Conservation (phyloP, 2,113 vertebrate genomes). For the Ramphastos sulfuratus region DNA sequence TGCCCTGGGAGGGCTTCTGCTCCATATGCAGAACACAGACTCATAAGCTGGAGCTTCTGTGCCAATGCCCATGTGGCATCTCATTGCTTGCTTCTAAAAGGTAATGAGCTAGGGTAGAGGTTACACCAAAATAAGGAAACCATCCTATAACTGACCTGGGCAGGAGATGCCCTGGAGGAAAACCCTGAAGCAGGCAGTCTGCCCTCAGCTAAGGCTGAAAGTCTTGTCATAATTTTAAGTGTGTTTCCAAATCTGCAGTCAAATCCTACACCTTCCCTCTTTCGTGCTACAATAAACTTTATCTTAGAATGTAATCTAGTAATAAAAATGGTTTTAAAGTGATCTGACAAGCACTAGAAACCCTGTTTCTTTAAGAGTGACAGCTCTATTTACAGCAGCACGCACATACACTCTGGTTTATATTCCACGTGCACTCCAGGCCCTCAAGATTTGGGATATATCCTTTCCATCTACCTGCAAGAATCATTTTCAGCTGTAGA, state of each 20-base stretch:
- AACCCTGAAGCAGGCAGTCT: background rate
- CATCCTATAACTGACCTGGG: background rate
- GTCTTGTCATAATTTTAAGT: slow-evolving; percentile 19
- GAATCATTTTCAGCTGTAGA: background rate
- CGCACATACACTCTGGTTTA: background rate
- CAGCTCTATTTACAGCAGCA: slow-evolving; percentile 55
- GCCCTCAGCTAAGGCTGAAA: slow-evolving; percentile 2
- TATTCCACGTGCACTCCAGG: background rate
- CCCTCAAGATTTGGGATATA: slow-evolving; percentile 23
- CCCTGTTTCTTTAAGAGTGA: slow-evolving; percentile 44
- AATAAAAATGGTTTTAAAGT: slow-evolving; percentile 68
- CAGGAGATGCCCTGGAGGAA: background rate
- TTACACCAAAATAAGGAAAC: background rate
- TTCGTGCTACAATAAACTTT: slow-evolving; percentile 59
- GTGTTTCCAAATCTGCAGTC: slow-evolving; percentile 37
- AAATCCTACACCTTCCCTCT: slow-evolving; percentile 37
- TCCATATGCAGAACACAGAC: background rate
- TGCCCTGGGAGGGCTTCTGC: background rate
- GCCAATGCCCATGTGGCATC: rapidly evolving
- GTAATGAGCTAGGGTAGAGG: background rate
- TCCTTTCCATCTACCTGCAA: slow-evolving; percentile 7
- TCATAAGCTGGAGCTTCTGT: background rate
- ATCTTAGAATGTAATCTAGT: slow-evolving; percentile 61
- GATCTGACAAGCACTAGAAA: slow-evolving; percentile 57
- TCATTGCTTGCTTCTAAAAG: background rate